Percentiles rank a stretch among this genome's conserved stretches.
Conservation (phyloP, 2,113 vertebrate genomes). For the Hippocampus barbouri region DNA sequence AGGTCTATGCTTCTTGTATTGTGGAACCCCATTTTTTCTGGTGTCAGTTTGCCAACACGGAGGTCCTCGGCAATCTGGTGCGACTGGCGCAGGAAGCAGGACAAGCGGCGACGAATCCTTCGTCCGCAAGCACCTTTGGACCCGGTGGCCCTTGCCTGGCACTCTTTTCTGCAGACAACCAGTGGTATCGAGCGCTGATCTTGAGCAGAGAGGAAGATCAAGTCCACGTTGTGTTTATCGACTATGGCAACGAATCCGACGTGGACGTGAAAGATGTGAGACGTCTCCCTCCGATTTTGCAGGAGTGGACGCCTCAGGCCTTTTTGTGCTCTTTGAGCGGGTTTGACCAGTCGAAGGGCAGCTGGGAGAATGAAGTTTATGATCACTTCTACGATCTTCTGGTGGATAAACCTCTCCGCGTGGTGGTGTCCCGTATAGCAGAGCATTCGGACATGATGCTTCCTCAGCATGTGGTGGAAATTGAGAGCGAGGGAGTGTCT, state of each 20-base stretch:
- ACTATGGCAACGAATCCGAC: conserved; percentile 79
- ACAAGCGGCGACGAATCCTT: conserved; percentile 23
- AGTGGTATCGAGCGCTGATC: conserved; percentile 78
- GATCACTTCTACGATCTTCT: conserved; percentile 73
- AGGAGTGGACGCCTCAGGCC: conserved; percentile 72
- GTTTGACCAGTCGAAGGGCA: conserved; percentile 70
- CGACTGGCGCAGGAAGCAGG: conserved; percentile 66
- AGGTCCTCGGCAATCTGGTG: conserved; percentile 63
- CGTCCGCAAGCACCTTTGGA: conserved; percentile 31
- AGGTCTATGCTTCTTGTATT: conserved; percentile 68
- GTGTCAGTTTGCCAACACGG: conserved; percentile 71
- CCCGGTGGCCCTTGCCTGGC: conserved; percentile 76
- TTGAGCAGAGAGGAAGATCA: conserved; percentile 30
- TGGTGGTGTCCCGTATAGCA: conserved; percentile 59
- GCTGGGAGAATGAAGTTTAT: conserved; percentile 70
- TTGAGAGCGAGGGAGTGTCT: conserved; percentile 66
- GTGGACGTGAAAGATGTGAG: conserved; percentile 59
- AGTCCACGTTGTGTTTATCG: conserved; percentile 71
- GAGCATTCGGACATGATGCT: conserved; percentile 37
- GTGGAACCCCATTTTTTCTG: conserved; percentile 80
- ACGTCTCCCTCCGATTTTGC: conserved; percentile 65
- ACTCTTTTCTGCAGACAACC: conserved; percentile 71
- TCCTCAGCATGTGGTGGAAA: conserved; percentile 71
- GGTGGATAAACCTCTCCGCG: conserved; percentile 67
- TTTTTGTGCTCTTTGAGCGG: conserved; percentile 79